Conservation (phyloP, 2,797 vertebrate species). For the Tenualosa thibaudeaui region DNA sequence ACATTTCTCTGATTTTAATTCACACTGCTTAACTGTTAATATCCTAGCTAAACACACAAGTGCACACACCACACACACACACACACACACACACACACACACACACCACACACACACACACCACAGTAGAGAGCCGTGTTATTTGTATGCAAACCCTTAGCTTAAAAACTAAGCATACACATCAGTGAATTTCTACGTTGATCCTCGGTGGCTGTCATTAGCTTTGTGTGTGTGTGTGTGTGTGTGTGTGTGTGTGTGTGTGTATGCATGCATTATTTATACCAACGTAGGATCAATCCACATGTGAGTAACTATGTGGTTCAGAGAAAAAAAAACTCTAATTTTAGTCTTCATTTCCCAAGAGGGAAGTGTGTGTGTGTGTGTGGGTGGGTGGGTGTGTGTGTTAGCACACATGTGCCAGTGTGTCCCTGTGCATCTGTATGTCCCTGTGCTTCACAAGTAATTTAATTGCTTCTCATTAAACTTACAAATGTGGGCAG, state of each 20-base stretch:
- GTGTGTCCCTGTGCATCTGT: conserved; percentile 6
- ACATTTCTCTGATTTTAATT: too few species aligned
- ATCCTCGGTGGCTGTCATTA: conserved; percentile 38
- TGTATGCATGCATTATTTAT: conserved; percentile 48
- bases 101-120: too few species aligned
- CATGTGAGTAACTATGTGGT: conserved; percentile 29
- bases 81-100: too few species aligned
- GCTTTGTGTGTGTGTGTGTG: conserved; percentile 28
- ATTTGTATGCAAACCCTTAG: too few species aligned
- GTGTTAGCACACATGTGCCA: neutral
- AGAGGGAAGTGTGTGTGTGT: conserved; percentile 34
- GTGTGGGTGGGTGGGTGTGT: conserved; percentile 1
- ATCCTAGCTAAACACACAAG: too few species aligned
- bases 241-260: conserved; percentile 1
- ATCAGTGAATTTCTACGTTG: conserved; percentile 39
- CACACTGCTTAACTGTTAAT: too few species aligned
- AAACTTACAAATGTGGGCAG: conserved; percentile 56
- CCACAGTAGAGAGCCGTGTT: too few species aligned
- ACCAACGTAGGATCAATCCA: conserved; percentile 13
- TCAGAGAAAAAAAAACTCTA: conserved; percentile 40
- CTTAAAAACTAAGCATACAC: neutral
- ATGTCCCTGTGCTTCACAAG: conserved; percentile 40
- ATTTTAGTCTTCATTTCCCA: conserved; percentile 54
- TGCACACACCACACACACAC: too few species aligned
- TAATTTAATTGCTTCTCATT: conserved; percentile 61